Percentiles rank a stretch among this genome's conserved stretches.
These are phyloP conservation scores for Choloepus hoffmanni DNA, from an alignment of 2,113 vertebrate genomes.

Conservation along the genomic window DNA sequence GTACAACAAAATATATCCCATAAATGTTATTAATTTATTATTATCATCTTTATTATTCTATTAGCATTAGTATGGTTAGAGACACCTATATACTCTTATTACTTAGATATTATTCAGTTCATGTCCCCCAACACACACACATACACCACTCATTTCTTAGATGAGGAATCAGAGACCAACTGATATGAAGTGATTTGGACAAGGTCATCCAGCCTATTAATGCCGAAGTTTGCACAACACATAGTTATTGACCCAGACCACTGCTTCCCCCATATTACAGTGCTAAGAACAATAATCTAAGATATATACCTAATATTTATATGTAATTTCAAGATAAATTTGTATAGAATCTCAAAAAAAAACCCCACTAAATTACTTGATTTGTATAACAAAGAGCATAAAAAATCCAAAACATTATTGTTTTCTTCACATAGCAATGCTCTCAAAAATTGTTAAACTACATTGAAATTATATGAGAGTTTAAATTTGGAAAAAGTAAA, in stretches of 20 bases:
- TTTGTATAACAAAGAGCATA: neutral
- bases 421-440: neutral
- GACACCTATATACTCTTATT: neutral
- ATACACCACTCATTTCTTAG: neutral
- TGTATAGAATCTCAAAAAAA: slow-evolving; percentile 29
- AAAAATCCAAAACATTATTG: slow-evolving; percentile 8
- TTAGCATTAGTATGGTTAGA: neutral
- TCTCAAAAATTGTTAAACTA: neutral
- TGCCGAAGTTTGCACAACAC: neutral
- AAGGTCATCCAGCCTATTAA: neutral
- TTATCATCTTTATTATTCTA: neutral
- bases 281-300: neutral
- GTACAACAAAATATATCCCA: neutral
- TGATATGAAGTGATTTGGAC: neutral
- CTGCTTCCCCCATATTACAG: neutral
- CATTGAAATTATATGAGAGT: neutral
- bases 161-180: neutral
- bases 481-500: neutral
- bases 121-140: neutral
- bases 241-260: neutral
- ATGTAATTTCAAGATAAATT: slow-evolving; percentile 36
- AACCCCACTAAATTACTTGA: neutral
- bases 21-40: neutral
- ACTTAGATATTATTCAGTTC: neutral
- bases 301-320: slow-evolving; percentile 11